phyloP scores from a whole-genome alignment of 2,888 invertebrate species.

The Ochlodes sylvanus region DNA sequence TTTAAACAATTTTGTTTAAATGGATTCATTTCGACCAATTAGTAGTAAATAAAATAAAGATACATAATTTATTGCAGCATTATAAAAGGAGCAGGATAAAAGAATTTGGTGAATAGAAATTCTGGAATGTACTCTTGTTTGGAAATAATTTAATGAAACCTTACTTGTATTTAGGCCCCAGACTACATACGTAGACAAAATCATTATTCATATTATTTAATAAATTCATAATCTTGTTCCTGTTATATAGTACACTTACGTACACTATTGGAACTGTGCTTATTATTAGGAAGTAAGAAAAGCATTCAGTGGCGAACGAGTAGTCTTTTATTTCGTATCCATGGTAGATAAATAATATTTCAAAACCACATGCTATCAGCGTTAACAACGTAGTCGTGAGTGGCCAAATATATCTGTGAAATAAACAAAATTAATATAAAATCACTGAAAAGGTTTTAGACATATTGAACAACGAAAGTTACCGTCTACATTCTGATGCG shows the following conservation, averaged over 20 bases:
- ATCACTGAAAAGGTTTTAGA: neutral
- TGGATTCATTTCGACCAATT: no score
- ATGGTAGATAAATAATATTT: constrained; percentile 21
- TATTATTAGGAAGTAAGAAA: constrained; percentile 62
- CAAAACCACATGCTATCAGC: constrained; percentile 39
- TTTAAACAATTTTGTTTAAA: no score
- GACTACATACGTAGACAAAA: constrained; percentile 55
- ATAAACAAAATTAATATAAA: neutral
- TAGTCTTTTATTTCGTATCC: constrained; percentile 51
- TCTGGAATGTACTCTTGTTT: no score
- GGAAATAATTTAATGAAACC: constrained; percentile 1
- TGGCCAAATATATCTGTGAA: constrained; percentile 60
- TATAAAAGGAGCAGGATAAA: no score
- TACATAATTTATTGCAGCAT: no score
- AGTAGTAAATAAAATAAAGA: no score
- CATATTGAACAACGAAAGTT: no score
- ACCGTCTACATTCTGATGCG: no score
- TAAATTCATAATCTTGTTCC: constrained; percentile 49
- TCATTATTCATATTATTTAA: constrained; percentile 59
- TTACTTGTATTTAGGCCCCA: constrained; percentile 59
- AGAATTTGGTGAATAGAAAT: no score
- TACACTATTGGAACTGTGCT: constrained; percentile 54
- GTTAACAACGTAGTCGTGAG: constrained; percentile 45
- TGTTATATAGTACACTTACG: constrained; percentile 50
- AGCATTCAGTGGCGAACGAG: constrained; percentile 62